These are phyloP conservation scores for Forbesichthys papilliferus DNA, from an alignment of 2,113 vertebrate species.

Conservation along the genomic window DNA sequence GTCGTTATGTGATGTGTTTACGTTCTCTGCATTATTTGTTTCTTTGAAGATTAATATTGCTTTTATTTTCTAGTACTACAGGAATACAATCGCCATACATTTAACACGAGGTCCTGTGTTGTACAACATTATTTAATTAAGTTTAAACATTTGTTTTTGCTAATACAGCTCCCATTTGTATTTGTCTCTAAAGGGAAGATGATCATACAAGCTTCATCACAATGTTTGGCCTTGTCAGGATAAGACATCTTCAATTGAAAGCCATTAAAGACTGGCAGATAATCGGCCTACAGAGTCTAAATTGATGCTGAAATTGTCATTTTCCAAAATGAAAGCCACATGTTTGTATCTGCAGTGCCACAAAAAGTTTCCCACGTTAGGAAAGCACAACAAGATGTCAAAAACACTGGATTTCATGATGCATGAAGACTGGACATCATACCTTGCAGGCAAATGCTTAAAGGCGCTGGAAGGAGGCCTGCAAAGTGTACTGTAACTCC, in stretches of 20 bases:
- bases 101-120: not conserved
- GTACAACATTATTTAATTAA: not conserved
- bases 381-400: slow-evolving; percentile 31
- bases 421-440: slow-evolving; percentile 48
- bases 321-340: slow-evolving; percentile 74
- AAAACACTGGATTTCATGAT: slow-evolving; percentile 53
- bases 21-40: not conserved
- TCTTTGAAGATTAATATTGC: not conserved
- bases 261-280: slow-evolving; percentile 73
- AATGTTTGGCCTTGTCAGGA: slow-evolving; percentile 65
- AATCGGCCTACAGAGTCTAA: slow-evolving; percentile 40
- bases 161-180: slow-evolving; percentile 56
- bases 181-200: slow-evolving; percentile 62
- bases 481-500: slow-evolving; percentile 18
- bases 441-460: slow-evolving; percentile 46
- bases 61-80: no score
- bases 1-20: no score
- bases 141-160: slow-evolving; percentile 49
- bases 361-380: slow-evolving; percentile 75
- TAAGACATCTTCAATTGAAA: slow-evolving; percentile 62
- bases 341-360: slow-evolving; percentile 66
- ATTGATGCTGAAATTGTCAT: slow-evolving; percentile 61
- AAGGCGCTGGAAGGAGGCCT: slow-evolving; percentile 31
- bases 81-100: no score
- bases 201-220: slow-evolving; percentile 64